These are phyloP conservation scores for Ia io DNA, from an alignment of 2,113 vertebrate species.

Conservation along the genomic window DNA sequence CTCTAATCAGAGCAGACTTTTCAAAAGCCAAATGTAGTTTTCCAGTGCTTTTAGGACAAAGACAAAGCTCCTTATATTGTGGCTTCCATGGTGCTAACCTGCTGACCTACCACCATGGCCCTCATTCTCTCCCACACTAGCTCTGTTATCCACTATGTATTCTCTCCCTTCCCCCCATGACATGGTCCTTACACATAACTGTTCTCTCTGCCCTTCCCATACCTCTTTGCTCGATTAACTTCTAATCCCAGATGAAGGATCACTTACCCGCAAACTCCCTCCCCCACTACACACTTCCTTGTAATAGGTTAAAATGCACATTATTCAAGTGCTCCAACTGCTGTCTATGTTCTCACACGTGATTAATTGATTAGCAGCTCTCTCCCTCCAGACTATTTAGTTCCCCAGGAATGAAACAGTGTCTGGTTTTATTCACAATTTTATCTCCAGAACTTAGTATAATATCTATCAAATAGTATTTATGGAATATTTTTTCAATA, in stretches of 20 bases:
- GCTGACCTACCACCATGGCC: accelerated
- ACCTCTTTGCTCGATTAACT: background rate
- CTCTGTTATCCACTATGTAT: no score
- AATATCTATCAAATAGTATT: background rate
- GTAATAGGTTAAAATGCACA: background rate
- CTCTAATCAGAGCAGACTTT: background rate
- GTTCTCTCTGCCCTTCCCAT: background rate
- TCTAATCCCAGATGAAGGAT: background rate
- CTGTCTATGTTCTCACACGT: background rate
- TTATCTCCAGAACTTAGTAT: background rate
- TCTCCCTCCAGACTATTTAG: background rate
- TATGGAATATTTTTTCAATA: background rate
- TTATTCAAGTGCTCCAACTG: background rate
- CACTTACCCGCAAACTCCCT: background rate
- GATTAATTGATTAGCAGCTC: background rate
- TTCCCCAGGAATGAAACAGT: background rate
- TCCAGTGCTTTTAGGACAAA: background rate
- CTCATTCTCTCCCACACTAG: no score
- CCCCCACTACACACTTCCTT: background rate
- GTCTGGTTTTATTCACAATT: background rate
- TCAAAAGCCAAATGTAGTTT: background rate
- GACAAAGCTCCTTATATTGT: background rate
- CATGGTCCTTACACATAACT: no score
- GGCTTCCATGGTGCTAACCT: background rate
- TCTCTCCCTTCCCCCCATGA: background rate